Conservation (phyloP, 2,797 vertebrate species). For the Alectoris magna region DNA sequence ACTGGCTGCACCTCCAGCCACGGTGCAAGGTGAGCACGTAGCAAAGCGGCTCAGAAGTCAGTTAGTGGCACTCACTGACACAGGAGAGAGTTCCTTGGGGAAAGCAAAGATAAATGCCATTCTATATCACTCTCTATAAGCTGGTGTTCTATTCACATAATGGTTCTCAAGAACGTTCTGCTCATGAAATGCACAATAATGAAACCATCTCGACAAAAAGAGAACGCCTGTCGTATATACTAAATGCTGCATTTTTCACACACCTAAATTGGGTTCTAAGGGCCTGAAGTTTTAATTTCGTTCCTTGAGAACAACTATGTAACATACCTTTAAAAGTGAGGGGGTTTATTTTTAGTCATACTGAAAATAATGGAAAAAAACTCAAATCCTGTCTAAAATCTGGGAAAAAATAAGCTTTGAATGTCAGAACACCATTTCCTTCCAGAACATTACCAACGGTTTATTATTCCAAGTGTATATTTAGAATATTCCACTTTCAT, state of each 20-base stretch:
- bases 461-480: constrained; percentile 36
- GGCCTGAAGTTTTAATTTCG: not conserved
- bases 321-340: not conserved
- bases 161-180: not conserved
- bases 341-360: not conserved
- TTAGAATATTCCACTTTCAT: not conserved
- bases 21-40: rapidly evolving
- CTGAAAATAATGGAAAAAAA: not conserved
- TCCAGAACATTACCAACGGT: not conserved
- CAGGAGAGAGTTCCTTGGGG: not conserved
- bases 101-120: not conserved
- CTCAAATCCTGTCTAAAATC: constrained; percentile 7
- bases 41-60: rapidly evolving
- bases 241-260: not conserved
- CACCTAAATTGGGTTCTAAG: not conserved
- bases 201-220: not conserved
- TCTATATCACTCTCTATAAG: not conserved
- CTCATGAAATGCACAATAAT: not conserved
- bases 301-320: not conserved
- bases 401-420: not conserved
- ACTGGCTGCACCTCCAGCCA: not conserved
- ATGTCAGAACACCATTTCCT: constrained; percentile 12
- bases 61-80: not conserved
- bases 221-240: rapidly evolving
- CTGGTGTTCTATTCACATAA: not conserved